Evolutionary conservation across 2,113 vertebrate species (phyloP).

Genomic region (Diadophis punctatus): DNA sequence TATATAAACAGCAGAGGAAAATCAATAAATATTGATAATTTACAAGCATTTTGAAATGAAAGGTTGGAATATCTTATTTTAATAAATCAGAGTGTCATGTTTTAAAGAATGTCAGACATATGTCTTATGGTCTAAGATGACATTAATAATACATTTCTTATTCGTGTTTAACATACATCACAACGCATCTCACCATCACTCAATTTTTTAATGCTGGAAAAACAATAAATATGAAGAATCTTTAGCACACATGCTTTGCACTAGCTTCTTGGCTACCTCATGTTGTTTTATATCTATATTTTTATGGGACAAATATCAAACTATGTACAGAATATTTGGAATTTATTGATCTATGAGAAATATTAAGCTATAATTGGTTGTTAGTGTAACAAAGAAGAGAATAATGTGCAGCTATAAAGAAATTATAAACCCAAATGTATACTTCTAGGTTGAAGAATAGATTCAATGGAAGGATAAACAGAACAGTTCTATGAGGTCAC

Average conservation of each 20-base stretch:
- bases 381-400: neutral
- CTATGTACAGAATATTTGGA: neutral
- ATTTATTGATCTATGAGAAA: neutral
- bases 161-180: neutral
- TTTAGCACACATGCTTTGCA: neutral
- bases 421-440: neutral
- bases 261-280: neutral
- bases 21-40: neutral
- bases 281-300: neutral
- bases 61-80: neutral
- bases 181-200: neutral
- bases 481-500: neutral
- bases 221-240: neutral
- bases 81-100: neutral
- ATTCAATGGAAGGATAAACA: neutral
- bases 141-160: neutral
- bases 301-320: neutral
- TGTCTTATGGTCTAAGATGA: neutral
- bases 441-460: neutral
- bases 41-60: neutral
- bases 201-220: neutral
- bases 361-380: neutral
- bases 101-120: neutral
- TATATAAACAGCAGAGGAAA: neutral
- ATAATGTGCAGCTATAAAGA: neutral